A percentile compares a stretch with the other conserved stretches of the same genome.
Conservation (phyloP, 1,140 invertebrate species). For the Drosophila funebris region DNA sequence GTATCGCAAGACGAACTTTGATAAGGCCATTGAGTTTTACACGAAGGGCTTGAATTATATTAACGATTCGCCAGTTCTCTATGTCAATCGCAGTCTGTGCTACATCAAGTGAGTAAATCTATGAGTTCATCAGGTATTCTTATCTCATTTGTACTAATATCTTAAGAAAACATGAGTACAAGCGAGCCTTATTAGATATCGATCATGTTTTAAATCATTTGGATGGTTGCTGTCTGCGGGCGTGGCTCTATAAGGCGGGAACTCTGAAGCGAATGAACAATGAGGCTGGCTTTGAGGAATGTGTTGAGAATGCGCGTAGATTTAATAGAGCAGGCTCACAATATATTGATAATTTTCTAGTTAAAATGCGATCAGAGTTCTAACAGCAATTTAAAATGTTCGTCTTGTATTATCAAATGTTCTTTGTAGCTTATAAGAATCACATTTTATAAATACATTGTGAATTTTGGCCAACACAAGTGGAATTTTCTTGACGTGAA, state of each 20-base stretch:
- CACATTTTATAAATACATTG: not conserved
- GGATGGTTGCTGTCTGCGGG: slow-evolving; percentile 17
- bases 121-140: not conserved
- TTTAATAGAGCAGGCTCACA: slow-evolving; percentile 6
- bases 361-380: slow-evolving; percentile 38
- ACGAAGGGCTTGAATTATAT: slow-evolving; percentile 48
- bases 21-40: slow-evolving; percentile 42
- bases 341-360: slow-evolving; percentile 35
- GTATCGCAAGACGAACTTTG: slow-evolving; percentile 33
- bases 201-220: slow-evolving; percentile 33
- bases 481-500: not conserved
- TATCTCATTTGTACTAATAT: not conserved
- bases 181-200: slow-evolving; percentile 32
- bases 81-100: slow-evolving; percentile 49
- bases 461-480: not conserved
- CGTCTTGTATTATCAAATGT: too few relatives aligned
- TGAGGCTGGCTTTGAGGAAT: slow-evolving; percentile 30
- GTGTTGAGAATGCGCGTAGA: slow-evolving; percentile 20
- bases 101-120: slow-evolving; percentile 44
- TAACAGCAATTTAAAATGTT: not conserved
- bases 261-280: slow-evolving; percentile 48
- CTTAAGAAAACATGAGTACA: slow-evolving; percentile 13
- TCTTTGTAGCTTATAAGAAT: too few relatives aligned
- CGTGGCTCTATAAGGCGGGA: slow-evolving; percentile 51
- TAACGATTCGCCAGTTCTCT: slow-evolving; percentile 51